phyloP scores from a whole-genome alignment of 2,888 invertebrate species.

The Syrphus vitripennis region DNA sequence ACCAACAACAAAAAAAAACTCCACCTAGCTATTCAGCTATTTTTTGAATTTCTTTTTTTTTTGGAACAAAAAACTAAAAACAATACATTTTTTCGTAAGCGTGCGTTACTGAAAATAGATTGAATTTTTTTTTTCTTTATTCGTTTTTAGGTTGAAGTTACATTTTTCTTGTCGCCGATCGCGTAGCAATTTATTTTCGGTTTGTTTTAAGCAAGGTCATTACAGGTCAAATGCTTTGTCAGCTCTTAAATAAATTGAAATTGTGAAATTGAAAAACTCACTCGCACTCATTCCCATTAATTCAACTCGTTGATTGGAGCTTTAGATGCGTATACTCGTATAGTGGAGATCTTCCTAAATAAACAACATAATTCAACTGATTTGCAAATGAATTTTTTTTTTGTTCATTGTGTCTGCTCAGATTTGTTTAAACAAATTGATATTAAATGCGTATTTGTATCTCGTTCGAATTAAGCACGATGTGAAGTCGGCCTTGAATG shows the following conservation, averaged over 20 bases:
- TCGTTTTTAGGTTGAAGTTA: not conserved
- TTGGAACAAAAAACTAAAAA: not conserved
- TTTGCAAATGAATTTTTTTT: constrained; percentile 41
- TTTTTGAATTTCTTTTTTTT: not conserved
- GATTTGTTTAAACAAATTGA: constrained; percentile 56
- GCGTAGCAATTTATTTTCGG: not conserved
- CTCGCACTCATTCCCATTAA: constrained; percentile 8
- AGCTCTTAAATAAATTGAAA: constrained; percentile 52
- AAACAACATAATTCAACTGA: constrained; percentile 12
- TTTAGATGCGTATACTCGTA: not conserved
- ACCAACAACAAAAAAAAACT: not conserved
- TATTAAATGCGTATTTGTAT: constrained; percentile 54
- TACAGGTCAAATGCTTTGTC: constrained; percentile 68
- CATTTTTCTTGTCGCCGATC: not conserved
- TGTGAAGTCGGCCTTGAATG: constrained; percentile 45
- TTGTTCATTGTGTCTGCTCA: constrained; percentile 12
- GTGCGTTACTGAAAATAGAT: constrained; percentile 49
- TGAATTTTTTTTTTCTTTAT: constrained; percentile 2
- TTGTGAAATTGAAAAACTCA: not conserved
- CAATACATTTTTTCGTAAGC: constrained; percentile 15
- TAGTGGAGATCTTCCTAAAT: not conserved
- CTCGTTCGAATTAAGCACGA: constrained; percentile 43
- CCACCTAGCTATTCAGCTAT: not conserved
- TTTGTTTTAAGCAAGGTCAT: constrained; percentile 53
- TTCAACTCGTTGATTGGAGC: constrained; percentile 35